Evolutionary conservation across 2,797 vertebrate genomes (phyloP), one percentile per base, ranked within the genome.

Genomic region (Scyliorhinus canicula): DNA sequence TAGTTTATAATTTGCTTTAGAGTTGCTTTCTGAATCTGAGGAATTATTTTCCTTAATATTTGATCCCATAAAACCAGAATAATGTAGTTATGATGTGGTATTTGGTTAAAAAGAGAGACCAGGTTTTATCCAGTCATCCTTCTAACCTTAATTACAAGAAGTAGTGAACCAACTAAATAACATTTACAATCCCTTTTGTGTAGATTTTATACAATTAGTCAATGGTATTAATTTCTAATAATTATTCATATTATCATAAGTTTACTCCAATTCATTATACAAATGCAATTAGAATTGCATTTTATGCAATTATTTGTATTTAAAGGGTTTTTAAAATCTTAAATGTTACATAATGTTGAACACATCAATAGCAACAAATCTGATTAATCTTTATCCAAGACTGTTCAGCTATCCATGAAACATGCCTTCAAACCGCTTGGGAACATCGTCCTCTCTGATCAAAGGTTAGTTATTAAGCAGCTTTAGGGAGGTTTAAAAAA

Each of bases 401-500:
- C 50, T 52, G 14, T 94, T 94, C 8, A 94, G 65, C 93, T 44
- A 65, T 91, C 88, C 60, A 47, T 91, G 88, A 91, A 91, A 65
- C 60, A 65, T 91, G 57, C 40, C 40, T 91, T 91, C 88, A 63
- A 91, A 91, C 21, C n/a, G 3, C 11, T 74, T 94, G 65, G 26
- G 69, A 94, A 69, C 93, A 93, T 93, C 50, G 40, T 69, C 47
- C 65, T 93, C 93, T 69, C 93, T 93, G 93, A 93, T 93, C 93
- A 93, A 93, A 93, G 93, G 65, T 93, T 93, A 93, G 63, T 52
- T 93, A 94, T 95, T 95, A 95, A 95, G 95, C 44, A 95, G 9
- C 26, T 77, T 63, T n/a, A 16, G 95, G 96, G 96, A 95, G 57
- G 21, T 35, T 94, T 90, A 95, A 94, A 95, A 95, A 96, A 96